Base-by-base conservation (phyloP, 2,113 vertebrate genomes). In the Mesembrinibis cayennensis region DNA sequence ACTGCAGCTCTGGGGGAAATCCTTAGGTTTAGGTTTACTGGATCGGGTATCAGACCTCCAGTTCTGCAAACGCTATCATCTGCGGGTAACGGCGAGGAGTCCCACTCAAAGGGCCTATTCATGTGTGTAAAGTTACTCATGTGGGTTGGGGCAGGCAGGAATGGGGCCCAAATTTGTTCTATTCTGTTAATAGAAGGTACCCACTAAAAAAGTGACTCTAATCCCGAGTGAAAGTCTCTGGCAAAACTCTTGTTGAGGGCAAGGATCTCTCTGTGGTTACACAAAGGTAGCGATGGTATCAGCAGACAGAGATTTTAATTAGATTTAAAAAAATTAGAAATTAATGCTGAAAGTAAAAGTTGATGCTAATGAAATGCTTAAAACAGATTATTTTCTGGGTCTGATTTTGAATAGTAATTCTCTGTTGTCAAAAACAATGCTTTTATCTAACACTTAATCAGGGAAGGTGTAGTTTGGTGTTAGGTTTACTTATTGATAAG, bases 401-500 rank as follows among this genome's bases (percentile, higher is more conserved):
- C 34, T 74, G 38, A 61, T 82, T 88, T 79, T 6, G 10, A 66
- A 38, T 18, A 14, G 45, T 49, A 29, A 40, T 83, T 91, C 74
- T 85, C 56, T 85, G 79, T 83, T 77, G 16, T 61, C 70, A 84
- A 97, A 95, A 83, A 71, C 0, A 6, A 76, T 3, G 30, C 84
- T 95, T 97, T 91, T 86, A 90, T 90, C 82, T 97, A 95, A 87
- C 73, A 52, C 49, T 95, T 87, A 72, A 92, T 86, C 18, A 79
- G 86, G 65, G 32, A 90, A 65, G n/a, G 18, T 95, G 97, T 96
- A 94, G 55, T 91, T 94, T 91, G 69, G 47, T 71, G 49, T 94
- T 96, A 93, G 84, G 81, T 96, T 97, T 95, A 95, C 70, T 96
- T 97, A 97, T 93, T 79, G 95, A 97, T 97, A 96, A 96, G 89